Conservation (phyloP, 2,797 vertebrate genomes). For the Spinus olivaceus region DNA sequence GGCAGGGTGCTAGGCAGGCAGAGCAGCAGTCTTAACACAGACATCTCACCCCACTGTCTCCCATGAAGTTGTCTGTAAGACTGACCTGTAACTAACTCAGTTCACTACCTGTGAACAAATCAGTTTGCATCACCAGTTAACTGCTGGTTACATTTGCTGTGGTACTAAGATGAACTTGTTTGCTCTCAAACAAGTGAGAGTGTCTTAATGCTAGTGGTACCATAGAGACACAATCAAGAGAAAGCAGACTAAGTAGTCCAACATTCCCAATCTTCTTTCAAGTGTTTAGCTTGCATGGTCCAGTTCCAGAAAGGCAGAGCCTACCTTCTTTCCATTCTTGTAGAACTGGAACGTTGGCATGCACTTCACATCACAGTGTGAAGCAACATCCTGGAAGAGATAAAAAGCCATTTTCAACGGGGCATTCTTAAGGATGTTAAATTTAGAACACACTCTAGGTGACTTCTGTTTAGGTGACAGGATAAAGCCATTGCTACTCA, state of each 20-base stretch:
- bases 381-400: slow-evolving; percentile 81
- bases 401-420: neutral
- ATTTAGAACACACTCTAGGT: neutral
- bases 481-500: neutral
- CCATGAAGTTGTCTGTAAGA: neutral
- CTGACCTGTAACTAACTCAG: neutral
- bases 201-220: neutral
- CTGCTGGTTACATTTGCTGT: neutral
- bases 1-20: neutral
- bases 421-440: neutral
- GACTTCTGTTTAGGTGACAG: neutral
- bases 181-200: neutral
- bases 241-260: neutral
- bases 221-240: neutral
- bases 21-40: neutral
- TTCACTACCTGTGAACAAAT: neutral
- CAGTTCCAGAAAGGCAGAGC: neutral
- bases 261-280: neutral
- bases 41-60: neutral
- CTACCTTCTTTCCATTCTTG: slow-evolving; percentile 80
- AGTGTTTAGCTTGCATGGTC: neutral
- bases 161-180: neutral
- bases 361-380: slow-evolving; percentile 76
- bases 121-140: neutral
- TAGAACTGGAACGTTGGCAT: slow-evolving; percentile 94